Base-by-base conservation (phyloP, 2,888 invertebrate species). In the Bellardia pandia region DNA sequence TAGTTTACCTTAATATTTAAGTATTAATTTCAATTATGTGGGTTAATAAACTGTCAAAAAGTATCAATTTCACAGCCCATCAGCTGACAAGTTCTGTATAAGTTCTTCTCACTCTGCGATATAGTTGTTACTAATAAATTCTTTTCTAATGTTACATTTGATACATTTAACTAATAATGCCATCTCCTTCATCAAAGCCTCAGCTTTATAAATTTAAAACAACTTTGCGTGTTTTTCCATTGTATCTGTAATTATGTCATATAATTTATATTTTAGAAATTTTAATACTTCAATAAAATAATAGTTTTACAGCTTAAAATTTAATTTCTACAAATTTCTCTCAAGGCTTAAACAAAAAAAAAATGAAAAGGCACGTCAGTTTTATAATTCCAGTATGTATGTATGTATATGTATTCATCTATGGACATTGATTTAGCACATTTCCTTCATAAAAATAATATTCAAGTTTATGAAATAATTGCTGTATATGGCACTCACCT, bases 191-290 rank as follows among this genome's bases (percentile, higher is more conserved):
- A 40, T 62, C n/a, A n/a, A 33, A 0, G 3, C 0, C 2, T 4
- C 13, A 14, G 1, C 14, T n/a, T 16, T 33, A 33, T 45, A 45
- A 51, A 62, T 51, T 13, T 48, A 33, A 13, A 37, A 64, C 8
- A 75, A 66, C 51, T 60, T 71, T 71, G 69, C 64, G 48, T 51
- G 51, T 14, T 30, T 66, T 45, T 3, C 11, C 11, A 45, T 40
- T 45, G 40, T 33, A 45, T 37, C 53, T 66, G 42, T 78, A 78
- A 78, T 68, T 66, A 58, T 66, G 74, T 66, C 58, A 66, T 74
- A 66, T 74, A 45, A 74, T 68, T 81, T 66, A 74, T 64, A 60
- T 72, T 48, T 64, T 30, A 9, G 40, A 30, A 40, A 60, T 48
- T 64, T 66, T 45, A 42, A 66, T 42, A 75, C 51, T 14, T 48